Base-by-base conservation (phyloP, 2,797 vertebrate genomes). In the Brachyrhaphis roseni region DNA sequence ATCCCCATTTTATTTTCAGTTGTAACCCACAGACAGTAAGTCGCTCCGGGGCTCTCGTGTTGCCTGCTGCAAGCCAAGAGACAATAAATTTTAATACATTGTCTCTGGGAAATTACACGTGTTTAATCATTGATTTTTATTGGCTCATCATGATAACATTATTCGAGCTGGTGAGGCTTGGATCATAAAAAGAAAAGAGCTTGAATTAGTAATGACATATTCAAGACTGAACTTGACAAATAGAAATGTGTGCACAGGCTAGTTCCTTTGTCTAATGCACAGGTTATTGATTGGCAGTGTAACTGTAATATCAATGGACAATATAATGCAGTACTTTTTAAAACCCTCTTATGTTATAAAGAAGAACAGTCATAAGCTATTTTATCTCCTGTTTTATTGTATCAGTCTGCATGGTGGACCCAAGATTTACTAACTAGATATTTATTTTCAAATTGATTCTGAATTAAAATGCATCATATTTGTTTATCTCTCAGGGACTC, bases 1-100 rank as follows among this genome's bases (percentile, higher is more conserved):
- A 96, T 95, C 90, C 79, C 88, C 91, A 94, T 91, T 96, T 96
- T 95, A 95, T 95, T 95, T 95, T 92, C 93, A 92, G 89, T 90
- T 92, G 95, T 94, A 95, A 93, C 89, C 90, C 76, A 36, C 88
- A 78, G 89, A 86, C 89, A 91, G 89, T 92, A 74, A 84, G 88
- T 80, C 45, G 82, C 88, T 85, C 72, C 84, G 28, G 80, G 83
- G 79, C 78, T 80, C 64, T 75, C 83, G 85, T 86, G 85, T 82
- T 84, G 87, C 73, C 84, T 83, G 83, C 70, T 86, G 89, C 81
- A 85, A 89, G 75, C 59, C 43, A 76, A 80, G 81, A 86, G 87
- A 87, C 86, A 79, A 90, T 94, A 91, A 90, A 94, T 94, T 95
- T 91, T 94, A 94, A 95, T 92, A 90, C 86, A 88, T 84, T 85